Evolutionary conservation across 2,888 invertebrate genomes (phyloP).

Genomic region (Gibbula magus): DNA sequence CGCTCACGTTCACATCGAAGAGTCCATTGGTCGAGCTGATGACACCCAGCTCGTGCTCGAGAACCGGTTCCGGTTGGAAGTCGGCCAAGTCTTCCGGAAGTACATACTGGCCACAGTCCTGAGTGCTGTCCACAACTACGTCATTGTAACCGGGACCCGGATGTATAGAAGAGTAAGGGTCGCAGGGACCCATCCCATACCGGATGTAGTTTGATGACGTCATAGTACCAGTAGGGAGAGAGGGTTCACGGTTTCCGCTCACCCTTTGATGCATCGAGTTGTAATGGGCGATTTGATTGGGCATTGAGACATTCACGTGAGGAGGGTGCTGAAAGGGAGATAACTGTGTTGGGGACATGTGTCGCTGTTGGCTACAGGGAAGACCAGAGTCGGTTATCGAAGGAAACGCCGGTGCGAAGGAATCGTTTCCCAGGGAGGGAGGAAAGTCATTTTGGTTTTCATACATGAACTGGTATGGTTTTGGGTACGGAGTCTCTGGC

Average conservation of each 20-base stretch:
- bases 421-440: slow-evolving; percentile 14
- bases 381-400: slow-evolving; percentile 11
- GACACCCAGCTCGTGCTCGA: slow-evolving; percentile 45
- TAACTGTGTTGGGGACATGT: slow-evolving; percentile 30
- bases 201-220: slow-evolving; percentile 29
- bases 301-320: slow-evolving; percentile 18
- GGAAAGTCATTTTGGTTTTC: slow-evolving; percentile 28
- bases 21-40: slow-evolving; percentile 41
- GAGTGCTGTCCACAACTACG: slow-evolving; percentile 38
- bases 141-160: slow-evolving; percentile 29
- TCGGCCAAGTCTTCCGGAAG: slow-evolving; percentile 52
- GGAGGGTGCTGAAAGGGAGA: slow-evolving; percentile 32
- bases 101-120: slow-evolving; percentile 49
- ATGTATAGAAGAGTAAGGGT: slow-evolving; percentile 21
- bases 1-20: slow-evolving; percentile 32
- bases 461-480: slow-evolving; percentile 49
- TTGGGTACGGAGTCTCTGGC: slow-evolving; percentile 58
- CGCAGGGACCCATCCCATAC: slow-evolving; percentile 31
- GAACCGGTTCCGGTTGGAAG: slow-evolving; percentile 43
- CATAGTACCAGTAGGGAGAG: slow-evolving; percentile 36
- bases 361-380: slow-evolving; percentile 27
- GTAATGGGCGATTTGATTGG: slow-evolving; percentile 4
- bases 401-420: slow-evolving; percentile 7
- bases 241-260: slow-evolving; percentile 29
- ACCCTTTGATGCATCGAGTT: background rate